Percentiles rank a stretch among this genome's conserved stretches.
phyloP scores from a whole-genome alignment of 1,140 invertebrate species.

The Camponotus floridanus region DNA sequence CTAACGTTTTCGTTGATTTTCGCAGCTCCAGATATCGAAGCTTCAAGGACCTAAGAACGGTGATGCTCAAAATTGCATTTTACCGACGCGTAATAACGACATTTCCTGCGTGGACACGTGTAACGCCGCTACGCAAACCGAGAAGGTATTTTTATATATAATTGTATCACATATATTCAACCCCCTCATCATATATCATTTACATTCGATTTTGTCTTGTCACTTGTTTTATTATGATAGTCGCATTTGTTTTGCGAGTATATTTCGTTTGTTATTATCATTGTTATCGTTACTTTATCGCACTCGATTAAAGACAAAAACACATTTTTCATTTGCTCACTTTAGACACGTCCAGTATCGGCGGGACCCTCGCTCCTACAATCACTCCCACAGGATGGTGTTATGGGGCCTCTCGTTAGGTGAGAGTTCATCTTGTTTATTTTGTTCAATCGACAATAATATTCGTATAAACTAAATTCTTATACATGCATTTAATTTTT shows the following conservation, averaged over 20 bases:
- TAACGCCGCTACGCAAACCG: constrained; percentile 91
- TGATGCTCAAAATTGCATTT: constrained; percentile 73
- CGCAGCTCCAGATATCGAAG: constrained; percentile 82
- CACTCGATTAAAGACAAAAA: constrained; percentile 23
- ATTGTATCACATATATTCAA: not conserved
- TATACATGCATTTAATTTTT: not conserved
- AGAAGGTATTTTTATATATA: constrained; percentile 86
- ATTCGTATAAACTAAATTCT: not conserved
- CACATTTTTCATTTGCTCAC: constrained; percentile 52
- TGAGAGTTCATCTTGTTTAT: constrained; percentile 75
- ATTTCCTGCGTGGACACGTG: constrained; percentile 80
- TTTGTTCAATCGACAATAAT: not conserved
- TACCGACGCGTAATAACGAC: constrained; percentile 67
- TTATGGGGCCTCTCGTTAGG: constrained; percentile 87
- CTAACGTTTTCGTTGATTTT: constrained; percentile 43
- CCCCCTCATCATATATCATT: not conserved
- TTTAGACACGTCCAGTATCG: constrained; percentile 89
- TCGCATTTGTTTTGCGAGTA: not conserved
- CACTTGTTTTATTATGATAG: not conserved
- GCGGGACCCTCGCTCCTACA: constrained; percentile 87
- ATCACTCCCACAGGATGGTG: constrained; percentile 85
- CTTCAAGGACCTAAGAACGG: constrained; percentile 79
- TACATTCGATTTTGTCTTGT: not conserved
- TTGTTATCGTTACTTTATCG: constrained; percentile 48
- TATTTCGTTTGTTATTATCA: constrained; percentile 14